phyloP scores from a whole-genome alignment of 2,888 invertebrate species.

The Brachypterus glaber region DNA sequence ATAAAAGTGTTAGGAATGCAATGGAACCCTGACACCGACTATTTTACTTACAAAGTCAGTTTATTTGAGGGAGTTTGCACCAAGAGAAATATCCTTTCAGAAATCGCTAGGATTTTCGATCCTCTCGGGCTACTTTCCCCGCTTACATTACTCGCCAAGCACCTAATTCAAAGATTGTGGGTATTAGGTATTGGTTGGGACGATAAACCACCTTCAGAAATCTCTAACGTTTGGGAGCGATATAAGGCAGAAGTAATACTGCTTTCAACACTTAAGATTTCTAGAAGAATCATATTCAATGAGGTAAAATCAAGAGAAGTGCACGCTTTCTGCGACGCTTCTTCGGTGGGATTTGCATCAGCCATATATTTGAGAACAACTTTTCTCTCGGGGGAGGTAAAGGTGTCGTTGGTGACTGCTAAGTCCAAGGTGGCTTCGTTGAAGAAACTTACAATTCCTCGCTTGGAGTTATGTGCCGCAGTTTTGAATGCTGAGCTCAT shows the following conservation, averaged over 20 bases:
- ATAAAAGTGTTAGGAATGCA: not conserved
- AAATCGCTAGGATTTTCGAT: slow-evolving; percentile 5
- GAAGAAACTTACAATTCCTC: slow-evolving; percentile 15
- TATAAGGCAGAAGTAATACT: slow-evolving; percentile 3
- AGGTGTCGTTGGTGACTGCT: slow-evolving; percentile 10
- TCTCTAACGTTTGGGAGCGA: not conserved
- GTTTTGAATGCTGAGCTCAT: slow-evolving; percentile 12
- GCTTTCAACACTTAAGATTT: slow-evolving; percentile 1
- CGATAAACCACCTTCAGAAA: slow-evolving; percentile 5
- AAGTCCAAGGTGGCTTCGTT: slow-evolving; percentile 13
- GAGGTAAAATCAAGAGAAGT: not conserved
- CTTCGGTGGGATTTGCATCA: slow-evolving; percentile 9
- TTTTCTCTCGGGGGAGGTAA: not conserved
- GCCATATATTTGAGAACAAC: slow-evolving; percentile 7
- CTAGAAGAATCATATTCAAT: slow-evolving; percentile 1
- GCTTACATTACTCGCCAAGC: slow-evolving; percentile 2
- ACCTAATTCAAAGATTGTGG: slow-evolving; percentile 6
- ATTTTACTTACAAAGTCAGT: not conserved
- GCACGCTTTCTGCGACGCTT: slow-evolving; percentile 14
- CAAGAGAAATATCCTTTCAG: slow-evolving; percentile 1
- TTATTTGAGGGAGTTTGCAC: slow-evolving; percentile 1
- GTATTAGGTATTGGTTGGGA: slow-evolving; percentile 7
- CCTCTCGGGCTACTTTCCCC: slow-evolving; percentile 3
- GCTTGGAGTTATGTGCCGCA: slow-evolving; percentile 18
- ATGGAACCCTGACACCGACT: not conserved